Base-by-base conservation (phyloP, 2,888 invertebrate species). In the Proisotoma minuta region DNA sequence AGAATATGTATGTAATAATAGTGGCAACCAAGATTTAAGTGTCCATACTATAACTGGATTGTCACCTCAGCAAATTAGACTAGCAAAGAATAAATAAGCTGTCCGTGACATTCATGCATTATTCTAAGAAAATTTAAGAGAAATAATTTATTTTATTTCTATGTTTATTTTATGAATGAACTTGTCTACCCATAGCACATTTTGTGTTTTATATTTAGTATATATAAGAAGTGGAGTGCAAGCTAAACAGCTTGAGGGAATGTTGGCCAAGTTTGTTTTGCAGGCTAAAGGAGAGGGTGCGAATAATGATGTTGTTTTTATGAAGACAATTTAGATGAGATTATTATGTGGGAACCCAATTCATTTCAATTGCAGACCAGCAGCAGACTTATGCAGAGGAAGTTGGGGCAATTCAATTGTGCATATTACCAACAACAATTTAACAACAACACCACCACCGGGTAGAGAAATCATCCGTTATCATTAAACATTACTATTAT, bases 261-360 rank as follows among this genome's bases (percentile, higher is more conserved):
- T 43, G 43, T 20, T n/a, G 20, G 43, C 43, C 43, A 43, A 20
- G 18, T 43, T 43, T n/a, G 15, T 43, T 15, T n/a, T 4, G 5
- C 20, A 20, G 18, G 18, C 5, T 18, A 4, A 43, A n/a, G 43
- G 18, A n/a, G n/a, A 12, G 34, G 39, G 53, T 51, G 51, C 51
- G 51, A 27, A 51, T 51, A 24, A 51, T 51, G 51, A 51, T 54
- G 53, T 52, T 52, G 52, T 54, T 54, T 54, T 54, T 54, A 54
- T 39, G 53, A 39, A 22, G 39, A 54, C 39, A 29, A 54, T 54
- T 54, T 54, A 22, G n/a, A 54, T 54, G 39, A 54, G 29, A 28
- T 52, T 52, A 28, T 28, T 10, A 54, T 54, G 22, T 54, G 22
- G 39, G 52, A 18, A 54, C 39, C 53, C 34, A 54, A 54, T 54